Evolutionary conservation across 2,888 invertebrate genomes (phyloP).

Genomic region (Eristalis arbustorum): DNA sequence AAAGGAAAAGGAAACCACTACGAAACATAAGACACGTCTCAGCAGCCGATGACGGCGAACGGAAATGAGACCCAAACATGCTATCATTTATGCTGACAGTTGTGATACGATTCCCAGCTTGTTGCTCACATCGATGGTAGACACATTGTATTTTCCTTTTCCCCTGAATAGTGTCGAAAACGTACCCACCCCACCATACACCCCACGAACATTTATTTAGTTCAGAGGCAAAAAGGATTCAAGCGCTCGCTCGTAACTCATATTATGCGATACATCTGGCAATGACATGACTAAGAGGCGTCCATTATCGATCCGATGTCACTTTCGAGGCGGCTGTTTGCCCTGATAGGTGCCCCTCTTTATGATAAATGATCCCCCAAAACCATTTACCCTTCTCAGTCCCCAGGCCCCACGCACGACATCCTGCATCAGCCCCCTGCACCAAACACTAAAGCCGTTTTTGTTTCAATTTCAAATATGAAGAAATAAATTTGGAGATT

Average conservation of each 20-base stretch:
- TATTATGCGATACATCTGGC: conserved; percentile 65
- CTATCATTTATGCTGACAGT: conserved; percentile 43
- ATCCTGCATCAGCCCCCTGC: neutral
- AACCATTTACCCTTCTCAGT: neutral
- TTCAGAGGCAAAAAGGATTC: conserved; percentile 34
- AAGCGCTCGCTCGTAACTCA: conserved; percentile 54
- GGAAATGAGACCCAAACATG: neutral
- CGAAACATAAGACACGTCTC: neutral
- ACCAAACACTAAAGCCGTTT: conserved; percentile 26
- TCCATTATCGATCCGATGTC: conserved; percentile 65
- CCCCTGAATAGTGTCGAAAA: neutral
- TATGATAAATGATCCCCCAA: conserved; percentile 51
- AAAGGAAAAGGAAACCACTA: too few relatives aligned
- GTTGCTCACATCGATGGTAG: conserved; percentile 30
- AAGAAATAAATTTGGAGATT: conserved; percentile 68
- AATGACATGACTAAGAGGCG: conserved; percentile 68
- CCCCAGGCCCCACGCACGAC: neutral
- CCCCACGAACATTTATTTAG: conserved; percentile 29
- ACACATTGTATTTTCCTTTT: neutral
- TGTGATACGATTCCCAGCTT: conserved; percentile 40
- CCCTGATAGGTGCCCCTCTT: conserved; percentile 35
- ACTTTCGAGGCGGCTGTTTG: conserved; percentile 34
- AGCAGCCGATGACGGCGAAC: neutral
- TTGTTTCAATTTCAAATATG: conserved; percentile 68
- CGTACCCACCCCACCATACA: neutral